Percentiles rank a stretch among this genome's conserved stretches.
These are phyloP conservation scores for Periparus ater DNA, from an alignment of 2,797 vertebrate genomes.

Conservation along the genomic window DNA sequence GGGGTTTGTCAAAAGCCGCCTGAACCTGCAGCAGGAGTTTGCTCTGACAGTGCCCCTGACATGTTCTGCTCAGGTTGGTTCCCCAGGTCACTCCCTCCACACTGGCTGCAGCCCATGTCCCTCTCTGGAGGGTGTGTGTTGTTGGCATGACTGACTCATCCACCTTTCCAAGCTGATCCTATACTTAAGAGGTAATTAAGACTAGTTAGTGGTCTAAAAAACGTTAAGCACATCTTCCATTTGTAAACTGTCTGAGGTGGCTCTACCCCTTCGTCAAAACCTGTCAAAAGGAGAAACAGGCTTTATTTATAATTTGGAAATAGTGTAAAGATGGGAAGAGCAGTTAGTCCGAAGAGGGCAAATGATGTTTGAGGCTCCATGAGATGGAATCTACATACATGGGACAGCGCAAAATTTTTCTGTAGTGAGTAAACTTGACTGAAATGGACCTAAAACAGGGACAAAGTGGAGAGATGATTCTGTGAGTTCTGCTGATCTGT, in stretches of 20 bases:
- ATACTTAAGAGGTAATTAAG: slow-evolving; percentile 8
- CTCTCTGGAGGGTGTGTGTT: neutral
- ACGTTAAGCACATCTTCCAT: neutral
- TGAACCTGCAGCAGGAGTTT: neutral
- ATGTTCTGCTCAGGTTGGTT: neutral
- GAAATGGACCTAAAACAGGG: neutral
- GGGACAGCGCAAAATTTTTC: neutral
- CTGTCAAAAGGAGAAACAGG: neutral
- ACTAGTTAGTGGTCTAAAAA: neutral
- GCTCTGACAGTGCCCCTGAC: neutral
- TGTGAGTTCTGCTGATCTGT: neutral
- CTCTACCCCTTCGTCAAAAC: neutral
- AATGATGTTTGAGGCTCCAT: neutral
- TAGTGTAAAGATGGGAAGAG: neutral
- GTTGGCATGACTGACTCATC: neutral
- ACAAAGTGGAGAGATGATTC: neutral
- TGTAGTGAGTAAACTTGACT: neutral
- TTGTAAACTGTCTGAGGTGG: neutral
- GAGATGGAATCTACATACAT: neutral
- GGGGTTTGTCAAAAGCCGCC: neutral
- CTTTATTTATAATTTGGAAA: neutral
- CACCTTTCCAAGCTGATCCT: neutral
- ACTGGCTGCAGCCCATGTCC: neutral
- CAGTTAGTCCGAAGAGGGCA: neutral
- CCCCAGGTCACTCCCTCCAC: neutral